Conservation (phyloP, 1,140 invertebrate genomes). For the Globodera ellingtonae region DNA sequence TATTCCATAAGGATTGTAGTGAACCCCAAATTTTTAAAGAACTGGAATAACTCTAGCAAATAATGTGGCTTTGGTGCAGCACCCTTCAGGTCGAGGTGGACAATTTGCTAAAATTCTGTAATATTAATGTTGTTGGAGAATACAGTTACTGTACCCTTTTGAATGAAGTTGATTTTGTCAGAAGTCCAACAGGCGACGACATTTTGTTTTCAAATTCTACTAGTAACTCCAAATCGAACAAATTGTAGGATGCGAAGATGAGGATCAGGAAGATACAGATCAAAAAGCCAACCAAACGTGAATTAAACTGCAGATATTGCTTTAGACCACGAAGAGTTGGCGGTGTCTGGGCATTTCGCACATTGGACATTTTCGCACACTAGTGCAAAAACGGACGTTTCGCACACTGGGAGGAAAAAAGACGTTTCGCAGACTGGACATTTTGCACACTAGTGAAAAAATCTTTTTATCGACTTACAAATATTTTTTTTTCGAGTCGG, state of each 20-base stretch:
- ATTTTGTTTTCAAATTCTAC: background rate
- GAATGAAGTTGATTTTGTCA: too few species aligned
- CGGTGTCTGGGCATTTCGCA: too few species aligned
- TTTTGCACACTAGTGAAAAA: too few species aligned
- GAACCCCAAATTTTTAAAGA: slow-evolving; percentile 78
- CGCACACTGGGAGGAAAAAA: too few species aligned
- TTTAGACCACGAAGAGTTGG: background rate
- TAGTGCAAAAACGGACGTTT: too few species aligned
- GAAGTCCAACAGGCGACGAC: background rate
- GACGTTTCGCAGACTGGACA: too few species aligned
- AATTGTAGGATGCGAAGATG: background rate
- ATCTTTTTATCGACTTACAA: too few species aligned
- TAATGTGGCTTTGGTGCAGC: slow-evolving; percentile 77
- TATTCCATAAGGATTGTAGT: slow-evolving; percentile 91
- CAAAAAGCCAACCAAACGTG: background rate
- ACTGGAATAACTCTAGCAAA: slow-evolving; percentile 75
- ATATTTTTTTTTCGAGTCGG: too few species aligned
- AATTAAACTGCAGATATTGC: background rate
- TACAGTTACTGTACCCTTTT: too few species aligned
- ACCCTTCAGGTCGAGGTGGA: slow-evolving; percentile 85
- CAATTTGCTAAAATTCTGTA: slow-evolving; percentile 65
- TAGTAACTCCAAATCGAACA: background rate
- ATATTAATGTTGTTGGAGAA: background rate
- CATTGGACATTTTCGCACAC: too few species aligned
- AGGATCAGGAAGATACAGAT: background rate